A percentile compares a stretch with the other conserved stretches of the same genome.
These are phyloP conservation scores for Sarcoramphus papa DNA, from an alignment of 2,797 vertebrate species.

Conservation along the genomic window DNA sequence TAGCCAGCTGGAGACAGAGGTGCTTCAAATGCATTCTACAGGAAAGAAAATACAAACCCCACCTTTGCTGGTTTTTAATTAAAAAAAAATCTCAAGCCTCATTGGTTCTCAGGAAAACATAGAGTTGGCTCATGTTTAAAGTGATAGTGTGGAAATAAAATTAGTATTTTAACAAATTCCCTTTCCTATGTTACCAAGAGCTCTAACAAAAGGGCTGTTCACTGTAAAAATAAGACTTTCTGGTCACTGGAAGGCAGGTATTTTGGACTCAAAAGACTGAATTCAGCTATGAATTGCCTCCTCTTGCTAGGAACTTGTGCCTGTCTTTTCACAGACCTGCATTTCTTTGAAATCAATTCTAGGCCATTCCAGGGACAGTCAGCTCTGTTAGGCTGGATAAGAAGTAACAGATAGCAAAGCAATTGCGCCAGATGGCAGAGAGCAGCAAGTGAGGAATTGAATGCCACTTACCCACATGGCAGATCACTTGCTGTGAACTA, in stretches of 20 bases:
- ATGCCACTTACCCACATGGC: constrained; percentile 13
- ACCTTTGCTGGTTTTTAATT: constrained; percentile 46
- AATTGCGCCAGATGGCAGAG: constrained; percentile 23
- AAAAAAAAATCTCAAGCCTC: constrained; percentile 40
- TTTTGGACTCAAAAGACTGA: neutral
- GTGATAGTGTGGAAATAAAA: constrained; percentile 17
- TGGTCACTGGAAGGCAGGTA: neutral
- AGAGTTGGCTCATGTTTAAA: constrained; percentile 27
- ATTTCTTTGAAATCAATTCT: neutral
- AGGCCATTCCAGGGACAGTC: neutral
- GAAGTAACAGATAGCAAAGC: constrained; percentile 22
- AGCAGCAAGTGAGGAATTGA: neutral
- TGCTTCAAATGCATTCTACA: constrained; percentile 21
- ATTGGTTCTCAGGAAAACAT: constrained; percentile 41
- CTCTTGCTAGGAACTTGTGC: neutral
- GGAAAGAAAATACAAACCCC: constrained; percentile 45
- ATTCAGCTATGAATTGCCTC: neutral
- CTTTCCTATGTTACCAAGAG: neutral
- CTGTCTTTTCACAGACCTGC: neutral
- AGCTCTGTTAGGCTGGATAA: neutral
- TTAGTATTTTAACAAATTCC: neutral
- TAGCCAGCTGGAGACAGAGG: constrained; percentile 60
- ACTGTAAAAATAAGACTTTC: neutral
- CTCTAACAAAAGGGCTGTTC: constrained; percentile 19
- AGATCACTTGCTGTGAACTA: constrained; percentile 11